A percentile compares a stretch with the other conserved stretches of the same genome.
phyloP scores from a whole-genome alignment of 2,797 vertebrate genomes.

The Molossus alvarezi region DNA sequence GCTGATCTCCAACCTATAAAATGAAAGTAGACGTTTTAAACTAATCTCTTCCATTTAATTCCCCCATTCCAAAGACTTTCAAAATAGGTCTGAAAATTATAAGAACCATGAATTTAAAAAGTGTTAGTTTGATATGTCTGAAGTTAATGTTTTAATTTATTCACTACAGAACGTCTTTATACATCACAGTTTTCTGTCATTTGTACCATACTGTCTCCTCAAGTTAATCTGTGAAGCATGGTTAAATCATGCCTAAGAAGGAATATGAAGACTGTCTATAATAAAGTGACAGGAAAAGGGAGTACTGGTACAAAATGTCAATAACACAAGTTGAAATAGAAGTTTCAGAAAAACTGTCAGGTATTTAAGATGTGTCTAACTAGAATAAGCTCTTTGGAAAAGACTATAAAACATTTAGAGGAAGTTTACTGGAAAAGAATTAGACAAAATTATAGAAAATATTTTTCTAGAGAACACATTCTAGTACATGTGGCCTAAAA shows the following conservation, averaged over 20 bases:
- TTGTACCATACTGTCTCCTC: constrained; percentile 78
- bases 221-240: constrained; percentile 75
- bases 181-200: constrained; percentile 79
- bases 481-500: background rate
- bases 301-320: constrained; percentile 79
- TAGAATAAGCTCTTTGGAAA: constrained; percentile 32
- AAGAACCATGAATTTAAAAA: constrained; percentile 80
- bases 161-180: constrained; percentile 83
- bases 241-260: constrained; percentile 88
- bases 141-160: constrained; percentile 82
- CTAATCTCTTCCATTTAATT: constrained; percentile 76
- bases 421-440: constrained; percentile 40
- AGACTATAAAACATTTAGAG: constrained; percentile 38
- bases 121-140: constrained; percentile 83
- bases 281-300: constrained; percentile 73
- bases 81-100: constrained; percentile 75
- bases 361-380: constrained; percentile 42
- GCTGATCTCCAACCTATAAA: constrained; percentile 69
- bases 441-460: constrained; percentile 66
- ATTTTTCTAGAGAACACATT: constrained; percentile 26
- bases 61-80: constrained; percentile 66
- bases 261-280: constrained; percentile 81
- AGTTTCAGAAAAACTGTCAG: constrained; percentile 70
- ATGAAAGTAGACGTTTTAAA: constrained; percentile 72
- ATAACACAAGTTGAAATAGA: constrained; percentile 70